These are phyloP conservation scores for Saccopteryx leptura DNA, from an alignment of 2,113 vertebrate species.

Conservation along the genomic window DNA sequence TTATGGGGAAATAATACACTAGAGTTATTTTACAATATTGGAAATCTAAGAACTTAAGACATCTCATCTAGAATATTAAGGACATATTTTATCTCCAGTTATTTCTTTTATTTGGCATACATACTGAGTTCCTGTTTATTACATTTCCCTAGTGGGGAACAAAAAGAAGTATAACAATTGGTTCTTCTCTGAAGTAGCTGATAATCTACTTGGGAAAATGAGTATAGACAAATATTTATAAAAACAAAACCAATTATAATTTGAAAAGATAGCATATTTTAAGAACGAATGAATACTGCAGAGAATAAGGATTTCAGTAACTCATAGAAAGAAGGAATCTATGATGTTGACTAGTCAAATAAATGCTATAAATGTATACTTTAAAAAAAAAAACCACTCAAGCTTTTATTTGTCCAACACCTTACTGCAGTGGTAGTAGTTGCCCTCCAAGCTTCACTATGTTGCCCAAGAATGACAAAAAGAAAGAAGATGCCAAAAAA, in stretches of 20 bases:
- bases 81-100: not conserved
- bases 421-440: not conserved
- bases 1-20: not conserved
- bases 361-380: not conserved
- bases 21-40: not conserved
- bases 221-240: not conserved
- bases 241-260: not conserved
- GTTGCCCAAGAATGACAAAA: not conserved
- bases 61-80: slow-evolving; percentile 33
- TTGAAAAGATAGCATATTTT: not conserved
- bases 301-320: slow-evolving; percentile 24
- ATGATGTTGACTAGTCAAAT: not conserved
- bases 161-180: not conserved
- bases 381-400: not conserved
- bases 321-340: not conserved
- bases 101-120: not conserved
- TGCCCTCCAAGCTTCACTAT: not conserved
- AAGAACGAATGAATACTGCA: not conserved
- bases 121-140: not conserved
- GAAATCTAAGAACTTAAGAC: slow-evolving; percentile 32
- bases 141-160: not conserved
- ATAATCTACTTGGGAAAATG: not conserved
- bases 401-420: not conserved
- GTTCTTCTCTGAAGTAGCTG: not conserved
- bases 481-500: not conserved